Percentiles rank a stretch among this genome's conserved stretches.
Evolutionary conservation across 1,140 invertebrate genomes (phyloP).

Genomic region (Drepana arcuata): DNA sequence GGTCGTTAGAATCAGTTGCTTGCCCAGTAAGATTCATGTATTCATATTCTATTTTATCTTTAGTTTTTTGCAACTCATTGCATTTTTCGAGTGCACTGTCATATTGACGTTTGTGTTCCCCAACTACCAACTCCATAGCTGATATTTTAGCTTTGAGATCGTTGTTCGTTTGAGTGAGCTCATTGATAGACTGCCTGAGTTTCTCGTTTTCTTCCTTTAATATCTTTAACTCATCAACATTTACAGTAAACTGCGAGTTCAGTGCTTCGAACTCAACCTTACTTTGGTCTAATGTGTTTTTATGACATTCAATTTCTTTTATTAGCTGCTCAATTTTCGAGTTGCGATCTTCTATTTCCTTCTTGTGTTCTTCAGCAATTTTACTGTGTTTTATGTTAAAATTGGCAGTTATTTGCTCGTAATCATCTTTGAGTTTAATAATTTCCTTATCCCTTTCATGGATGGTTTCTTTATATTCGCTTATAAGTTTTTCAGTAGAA

Average conservation of each 20-base stretch:
- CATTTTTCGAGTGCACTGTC: slow-evolving; percentile 50
- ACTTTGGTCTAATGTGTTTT: slow-evolving; percentile 57
- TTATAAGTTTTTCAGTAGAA: slow-evolving; percentile 52
- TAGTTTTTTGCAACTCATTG: slow-evolving; percentile 54
- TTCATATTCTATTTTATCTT: slow-evolving; percentile 65
- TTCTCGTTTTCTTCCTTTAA: slow-evolving; percentile 58
- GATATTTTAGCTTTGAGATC: slow-evolving; percentile 48
- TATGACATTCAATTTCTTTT: slow-evolving; percentile 71
- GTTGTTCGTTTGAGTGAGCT: slow-evolving; percentile 47
- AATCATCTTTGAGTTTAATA: slow-evolving; percentile 60
- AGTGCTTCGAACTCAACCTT: slow-evolving; percentile 57
- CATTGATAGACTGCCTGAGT: slow-evolving; percentile 46
- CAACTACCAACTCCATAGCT: slow-evolving; percentile 59
- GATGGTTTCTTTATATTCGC: slow-evolving; percentile 58
- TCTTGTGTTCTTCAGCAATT: slow-evolving; percentile 63
- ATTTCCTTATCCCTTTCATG: slow-evolving; percentile 64
- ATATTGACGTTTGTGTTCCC: slow-evolving; percentile 58
- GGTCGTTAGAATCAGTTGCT: slow-evolving; percentile 63
- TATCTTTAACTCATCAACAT: slow-evolving; percentile 54
- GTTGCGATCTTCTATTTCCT: slow-evolving; percentile 63
- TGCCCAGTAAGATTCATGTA: slow-evolving; percentile 60
- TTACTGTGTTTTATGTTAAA: slow-evolving; percentile 60
- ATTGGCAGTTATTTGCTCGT: slow-evolving; percentile 54
- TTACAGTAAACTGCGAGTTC: slow-evolving; percentile 48
- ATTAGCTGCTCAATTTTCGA: slow-evolving; percentile 57